Evolutionary conservation across 2,113 vertebrate genomes (phyloP), one percentile per base, ranked within the genome.

Genomic region (Rhegmatorhina hoffmannsi): DNA sequence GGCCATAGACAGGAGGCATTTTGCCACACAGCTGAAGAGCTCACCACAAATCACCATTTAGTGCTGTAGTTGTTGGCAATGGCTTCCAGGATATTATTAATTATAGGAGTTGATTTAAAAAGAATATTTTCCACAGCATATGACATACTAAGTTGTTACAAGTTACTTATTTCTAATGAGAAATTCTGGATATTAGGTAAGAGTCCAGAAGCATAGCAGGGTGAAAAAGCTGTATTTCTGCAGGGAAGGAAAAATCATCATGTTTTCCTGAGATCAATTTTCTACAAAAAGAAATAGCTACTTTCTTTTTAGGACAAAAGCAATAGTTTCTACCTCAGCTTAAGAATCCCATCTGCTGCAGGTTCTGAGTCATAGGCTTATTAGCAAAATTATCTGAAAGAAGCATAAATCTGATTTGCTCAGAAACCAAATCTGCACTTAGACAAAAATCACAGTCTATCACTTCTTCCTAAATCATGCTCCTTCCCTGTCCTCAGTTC

Each of bases 291-390:
- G 92, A 92, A 94, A 89, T 11, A 29, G 23, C 38, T 92, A 72
- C 80, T 84, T 92, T 74, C 53, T 62, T 89, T 92, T 84, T 62
- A 90, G 83, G 83, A 92, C 60, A 89, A 95, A 93, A 91, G 26
- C 83, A 93, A 87, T 76, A 78, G 64, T 84, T 94, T 94, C 60
- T 72, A 94, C 83, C 83, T 95, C 92, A 84, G 83, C 92, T 95
- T 69, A 86, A 96, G 76, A 44, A 93, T 92, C 76, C 83, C 94
- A 96, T 96, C 95, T 95, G 95, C 83, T 93, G n/a, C 0, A 0
- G 43, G 69, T 53, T 95, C 85, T 95, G 96, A 97, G 86, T 96
- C 96, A 97, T 70, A 28, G 0, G 87, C 81, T 93, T 94, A 96
- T 96, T 96, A 96, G 81, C 78, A 94, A 93, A 94, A 95, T 83